These are phyloP conservation scores for Limulus polyphemus DNA, from an alignment of 2,888 invertebrate genomes.

Conservation along the genomic window DNA sequence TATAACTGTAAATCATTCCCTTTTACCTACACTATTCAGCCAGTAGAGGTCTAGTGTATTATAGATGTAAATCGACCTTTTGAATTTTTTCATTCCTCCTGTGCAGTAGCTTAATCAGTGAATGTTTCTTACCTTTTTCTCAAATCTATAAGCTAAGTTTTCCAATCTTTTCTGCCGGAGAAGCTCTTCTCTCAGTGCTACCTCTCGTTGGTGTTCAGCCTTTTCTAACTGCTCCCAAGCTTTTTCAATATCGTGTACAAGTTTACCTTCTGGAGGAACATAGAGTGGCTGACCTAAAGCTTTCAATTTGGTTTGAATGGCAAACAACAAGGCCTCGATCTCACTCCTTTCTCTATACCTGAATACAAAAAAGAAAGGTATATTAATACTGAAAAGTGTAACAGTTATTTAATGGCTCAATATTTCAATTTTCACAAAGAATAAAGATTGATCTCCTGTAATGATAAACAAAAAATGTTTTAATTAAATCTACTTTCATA, in stretches of 20 bases:
- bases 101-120: too few relatives aligned
- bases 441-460: too few relatives aligned
- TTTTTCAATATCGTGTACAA: slow-evolving; percentile 87
- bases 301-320: slow-evolving; percentile 90
- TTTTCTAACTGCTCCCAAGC: slow-evolving; percentile 87
- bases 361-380: slow-evolving; percentile 11
- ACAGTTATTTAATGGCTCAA: too few relatives aligned
- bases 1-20: too few relatives aligned
- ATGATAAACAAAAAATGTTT: too few relatives aligned
- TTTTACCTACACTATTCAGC: too few relatives aligned
- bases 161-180: slow-evolving; percentile 83
- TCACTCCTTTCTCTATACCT: slow-evolving; percentile 94
- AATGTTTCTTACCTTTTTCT: slow-evolving; percentile 51
- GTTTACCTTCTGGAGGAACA: slow-evolving; percentile 71
- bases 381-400: too few relatives aligned
- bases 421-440: too few relatives aligned
- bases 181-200: slow-evolving; percentile 79
- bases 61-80: too few relatives aligned
- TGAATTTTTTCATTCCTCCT: too few relatives aligned
- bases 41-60: too few relatives aligned
- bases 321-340: slow-evolving; percentile 89
- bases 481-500: too few relatives aligned
- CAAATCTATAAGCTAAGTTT: slow-evolving; percentile 89
- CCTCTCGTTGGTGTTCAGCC: slow-evolving; percentile 86
- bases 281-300: slow-evolving; percentile 81